phyloP scores from a whole-genome alignment of 2,888 invertebrate species.

The Caenorhabditis angaria region DNA sequence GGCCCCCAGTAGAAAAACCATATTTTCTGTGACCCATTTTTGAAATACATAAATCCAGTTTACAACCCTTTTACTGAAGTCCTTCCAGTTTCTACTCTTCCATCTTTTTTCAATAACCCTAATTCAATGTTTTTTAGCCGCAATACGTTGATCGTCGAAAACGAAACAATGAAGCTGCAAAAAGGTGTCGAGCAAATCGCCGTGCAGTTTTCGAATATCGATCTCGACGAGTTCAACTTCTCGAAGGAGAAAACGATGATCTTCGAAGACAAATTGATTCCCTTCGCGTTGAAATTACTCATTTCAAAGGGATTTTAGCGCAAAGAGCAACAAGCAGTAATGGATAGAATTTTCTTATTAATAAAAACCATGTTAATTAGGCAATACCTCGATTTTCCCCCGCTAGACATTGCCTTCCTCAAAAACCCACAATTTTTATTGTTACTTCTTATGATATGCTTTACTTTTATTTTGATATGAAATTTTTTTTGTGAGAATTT shows the following conservation, averaged over 20 bases:
- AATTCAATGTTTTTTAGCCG: slow-evolving; percentile 48
- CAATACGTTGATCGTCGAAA: slow-evolving; percentile 74
- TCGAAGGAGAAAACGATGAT: slow-evolving; percentile 74
- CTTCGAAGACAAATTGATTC: slow-evolving; percentile 72
- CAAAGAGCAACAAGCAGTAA: slow-evolving; percentile 27
- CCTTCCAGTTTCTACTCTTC: too few species aligned
- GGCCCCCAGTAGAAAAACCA: too few species aligned
- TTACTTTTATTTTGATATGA: too few species aligned
- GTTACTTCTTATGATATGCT: too few species aligned
- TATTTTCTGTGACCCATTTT: neutral
- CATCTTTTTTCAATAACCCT: too few species aligned
- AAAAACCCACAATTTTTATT: slow-evolving; percentile 13
- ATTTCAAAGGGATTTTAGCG: slow-evolving; percentile 45
- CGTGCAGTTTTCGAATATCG: slow-evolving; percentile 73
- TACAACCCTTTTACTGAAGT: too few species aligned
- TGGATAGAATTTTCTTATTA: slow-evolving; percentile 7
- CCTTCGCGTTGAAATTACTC: slow-evolving; percentile 70
- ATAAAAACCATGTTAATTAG: neutral
- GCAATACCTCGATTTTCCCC: slow-evolving; percentile 14
- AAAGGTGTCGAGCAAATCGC: slow-evolving; percentile 74
- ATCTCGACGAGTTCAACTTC: slow-evolving; percentile 72
- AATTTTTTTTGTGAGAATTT: neutral
- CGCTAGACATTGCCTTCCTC: slow-evolving; percentile 8
- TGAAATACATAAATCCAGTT: too few species aligned
- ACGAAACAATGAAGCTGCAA: slow-evolving; percentile 75